A percentile compares a stretch with the other conserved stretches of the same genome.
phyloP scores from a whole-genome alignment of 2,797 vertebrate genomes.

The Australoheros facetus region DNA sequence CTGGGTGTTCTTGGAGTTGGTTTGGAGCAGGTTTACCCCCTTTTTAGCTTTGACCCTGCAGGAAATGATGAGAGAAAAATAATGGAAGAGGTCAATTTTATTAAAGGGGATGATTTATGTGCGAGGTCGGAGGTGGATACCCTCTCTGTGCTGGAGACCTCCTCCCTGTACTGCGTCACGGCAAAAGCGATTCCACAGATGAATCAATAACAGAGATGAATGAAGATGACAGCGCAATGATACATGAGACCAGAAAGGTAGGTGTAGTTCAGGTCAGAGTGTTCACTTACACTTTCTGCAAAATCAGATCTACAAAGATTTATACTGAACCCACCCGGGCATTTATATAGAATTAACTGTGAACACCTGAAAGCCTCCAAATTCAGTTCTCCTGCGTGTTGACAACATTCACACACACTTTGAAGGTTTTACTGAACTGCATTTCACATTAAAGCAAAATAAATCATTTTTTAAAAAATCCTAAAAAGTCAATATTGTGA shows the following conservation, averaged over 20 bases:
- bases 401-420: background rate
- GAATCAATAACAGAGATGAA: slow-evolving; percentile 71
- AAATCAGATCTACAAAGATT: slow-evolving; percentile 20
- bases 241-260: slow-evolving; percentile 38
- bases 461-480: background rate
- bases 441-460: background rate
- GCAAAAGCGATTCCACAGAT: slow-evolving; percentile 69
- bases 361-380: background rate
- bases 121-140: slow-evolving; percentile 53
- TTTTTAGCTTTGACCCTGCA: slow-evolving; percentile 98
- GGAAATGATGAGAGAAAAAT: slow-evolving; percentile 24
- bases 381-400: background rate
- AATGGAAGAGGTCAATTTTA: slow-evolving; percentile 49
- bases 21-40: slow-evolving; percentile 93
- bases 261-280: slow-evolving; percentile 27
- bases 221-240: slow-evolving; percentile 52
- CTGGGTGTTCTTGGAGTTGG: slow-evolving; percentile 88
- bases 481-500: background rate
- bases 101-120: slow-evolving; percentile 63
- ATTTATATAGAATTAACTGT: background rate
- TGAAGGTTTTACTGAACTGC: background rate
- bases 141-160: slow-evolving; percentile 28
- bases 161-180: slow-evolving; percentile 49
- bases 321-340: background rate
- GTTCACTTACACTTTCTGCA: slow-evolving; percentile 21